Evolutionary conservation across 37 sponge, comb jelly and placozoan species (phyloP), one percentile per base, ranked within the genome.

Genomic region (Hexactinellida sp.): DNA sequence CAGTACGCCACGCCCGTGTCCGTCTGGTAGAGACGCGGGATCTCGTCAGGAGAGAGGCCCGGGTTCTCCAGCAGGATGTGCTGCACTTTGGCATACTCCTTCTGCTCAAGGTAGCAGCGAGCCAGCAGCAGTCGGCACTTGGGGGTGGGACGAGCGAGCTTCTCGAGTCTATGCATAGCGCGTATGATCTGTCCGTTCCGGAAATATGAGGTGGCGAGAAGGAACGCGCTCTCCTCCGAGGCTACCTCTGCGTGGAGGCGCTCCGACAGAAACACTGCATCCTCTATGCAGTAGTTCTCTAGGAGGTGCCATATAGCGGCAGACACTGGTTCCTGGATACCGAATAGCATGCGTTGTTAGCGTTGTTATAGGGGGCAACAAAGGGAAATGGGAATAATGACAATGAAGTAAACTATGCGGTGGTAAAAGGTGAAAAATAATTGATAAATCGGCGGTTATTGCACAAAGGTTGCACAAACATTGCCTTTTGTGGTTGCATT

Each of bases 261-360:
- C 86, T 97, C 97, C 1, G 97, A 93, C 24, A 97, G 84, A 41
- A 97, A 97, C 16, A 91, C 83, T 16, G 97, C 97, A 87, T 94
- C 95, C 28, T 91, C 90, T 37, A 84, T 90, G 28, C 82, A 88
- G 55, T 97, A 93, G 76, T 91, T 88, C 37, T 92, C 84, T 16
- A 96, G 89, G 37, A 89, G 86, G 83, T 96, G 90, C 91, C 91
- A 91, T 16, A 96, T 88, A 76, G 92, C 91, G 36, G 89, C 94
- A 7, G 76, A 63, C 13, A 63, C 76, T 32, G 76, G 76, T n/a
- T 63, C 76, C 34, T 63, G 76, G 3, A 63, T 63, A 25, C 76
- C 34, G 76, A 63, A 63, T 63, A 63, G 76, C 76, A 63, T 63
- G n/a, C n/a, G n/a, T n/a, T n/a, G n/a, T n/a, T n/a, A n/a, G n/a